Percentiles rank a stretch among this genome's conserved stretches.
phyloP scores from a whole-genome alignment of 2,113 vertebrate genomes.

The Dipodomys ordii region DNA sequence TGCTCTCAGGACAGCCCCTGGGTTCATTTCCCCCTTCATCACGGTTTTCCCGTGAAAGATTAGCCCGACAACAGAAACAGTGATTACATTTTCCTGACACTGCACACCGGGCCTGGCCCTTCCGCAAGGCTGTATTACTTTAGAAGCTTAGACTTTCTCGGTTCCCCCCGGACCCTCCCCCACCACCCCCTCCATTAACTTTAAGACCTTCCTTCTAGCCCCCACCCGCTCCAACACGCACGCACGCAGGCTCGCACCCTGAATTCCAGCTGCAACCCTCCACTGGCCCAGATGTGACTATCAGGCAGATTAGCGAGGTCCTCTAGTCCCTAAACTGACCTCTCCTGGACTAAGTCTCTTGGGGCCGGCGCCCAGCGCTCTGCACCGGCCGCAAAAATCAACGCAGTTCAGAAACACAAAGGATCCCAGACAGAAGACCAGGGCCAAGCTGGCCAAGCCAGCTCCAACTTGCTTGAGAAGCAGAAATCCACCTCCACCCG shows the following conservation, averaged over 20 bases:
- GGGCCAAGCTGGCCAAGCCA: background rate
- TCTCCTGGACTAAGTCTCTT: background rate
- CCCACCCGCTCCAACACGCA: background rate
- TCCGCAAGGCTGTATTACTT: background rate
- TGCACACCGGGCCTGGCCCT: background rate
- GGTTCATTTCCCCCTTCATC: background rate
- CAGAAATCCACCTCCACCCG: background rate
- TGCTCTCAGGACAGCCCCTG: background rate
- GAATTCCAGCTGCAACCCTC: background rate
- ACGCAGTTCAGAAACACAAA: background rate
- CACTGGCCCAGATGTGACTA: background rate
- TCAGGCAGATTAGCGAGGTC: accelerated
- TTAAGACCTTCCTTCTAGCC: background rate
- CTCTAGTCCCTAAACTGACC: background rate
- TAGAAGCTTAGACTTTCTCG: background rate
- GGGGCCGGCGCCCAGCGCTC: accelerated
- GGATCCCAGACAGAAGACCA: background rate
- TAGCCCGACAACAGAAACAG: background rate
- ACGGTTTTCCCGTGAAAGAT: background rate
- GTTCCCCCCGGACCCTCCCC: background rate
- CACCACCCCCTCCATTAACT: background rate
- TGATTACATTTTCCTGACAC: constrained; percentile 3
- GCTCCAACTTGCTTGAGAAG: constrained; percentile 30
- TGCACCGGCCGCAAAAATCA: background rate
- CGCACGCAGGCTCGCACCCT: background rate